Evolutionary conservation across 2,113 vertebrate species (phyloP).

Genomic region (Ellobius talpinus): DNA sequence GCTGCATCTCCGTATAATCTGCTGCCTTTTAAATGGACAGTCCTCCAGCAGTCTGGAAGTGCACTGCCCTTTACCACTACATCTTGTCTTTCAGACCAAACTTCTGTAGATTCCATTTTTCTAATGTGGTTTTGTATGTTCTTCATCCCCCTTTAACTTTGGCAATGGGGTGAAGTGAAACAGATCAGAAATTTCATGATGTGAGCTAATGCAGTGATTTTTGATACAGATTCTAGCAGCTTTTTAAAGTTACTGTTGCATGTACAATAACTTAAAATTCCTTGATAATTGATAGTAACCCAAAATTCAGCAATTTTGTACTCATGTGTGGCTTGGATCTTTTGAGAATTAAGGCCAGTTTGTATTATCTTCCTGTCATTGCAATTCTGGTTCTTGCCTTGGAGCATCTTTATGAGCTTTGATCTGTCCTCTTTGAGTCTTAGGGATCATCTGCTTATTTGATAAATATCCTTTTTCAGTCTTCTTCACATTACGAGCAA

Average conservation of each 20-base stretch:
- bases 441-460: background rate
- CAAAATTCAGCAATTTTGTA: background rate
- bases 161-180: background rate
- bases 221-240: background rate
- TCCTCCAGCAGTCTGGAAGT: constrained; percentile 4
- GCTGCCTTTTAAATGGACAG: constrained; percentile 1
- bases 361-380: constrained; percentile 6
- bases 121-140: background rate
- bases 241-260: constrained; percentile 14
- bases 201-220: background rate
- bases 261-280: constrained; percentile 50
- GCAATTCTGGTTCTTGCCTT: too few relatives aligned
- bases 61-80: constrained; percentile 2
- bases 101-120: background rate
- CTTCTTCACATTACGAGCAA: constrained; percentile 4
- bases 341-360: constrained; percentile 49
- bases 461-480: constrained; percentile 23
- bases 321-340: background rate
- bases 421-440: background rate
- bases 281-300: constrained; percentile 43
- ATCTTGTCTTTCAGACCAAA: background rate
- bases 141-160: background rate
- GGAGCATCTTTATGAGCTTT: background rate
- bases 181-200: background rate
- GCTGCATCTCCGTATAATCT: background rate